Evolutionary conservation across 2,888 invertebrate species (phyloP).

Genomic region (Amphipoea oculea): DNA sequence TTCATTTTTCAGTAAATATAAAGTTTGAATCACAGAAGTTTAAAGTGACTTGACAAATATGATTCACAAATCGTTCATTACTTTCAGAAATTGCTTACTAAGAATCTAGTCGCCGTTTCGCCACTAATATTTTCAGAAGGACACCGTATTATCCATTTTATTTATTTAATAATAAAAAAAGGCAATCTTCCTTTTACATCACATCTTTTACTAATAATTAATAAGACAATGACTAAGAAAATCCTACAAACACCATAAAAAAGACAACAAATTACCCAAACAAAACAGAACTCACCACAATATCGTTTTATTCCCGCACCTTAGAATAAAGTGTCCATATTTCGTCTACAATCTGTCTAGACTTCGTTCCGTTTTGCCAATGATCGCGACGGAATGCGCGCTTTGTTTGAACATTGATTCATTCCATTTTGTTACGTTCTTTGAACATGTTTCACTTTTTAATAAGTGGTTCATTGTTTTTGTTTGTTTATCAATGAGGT

Average conservation of each 20-base stretch:
- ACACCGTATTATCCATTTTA: too few species aligned
- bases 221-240: not conserved
- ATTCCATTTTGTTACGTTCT: slow-evolving; percentile 58
- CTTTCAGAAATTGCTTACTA: not conserved
- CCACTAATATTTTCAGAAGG: too few species aligned
- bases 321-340: slow-evolving; percentile 52
- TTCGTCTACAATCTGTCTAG: slow-evolving; percentile 74
- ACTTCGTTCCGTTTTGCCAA: slow-evolving; percentile 70
- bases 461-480: slow-evolving; percentile 50
- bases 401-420: slow-evolving; percentile 63
- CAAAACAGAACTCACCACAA: not conserved
- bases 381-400: slow-evolving; percentile 66
- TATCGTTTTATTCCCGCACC: slow-evolving; percentile 48
- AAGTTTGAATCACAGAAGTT: too few species aligned
- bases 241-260: not conserved
- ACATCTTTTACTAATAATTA: too few species aligned
- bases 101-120: too few species aligned
- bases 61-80: not conserved
- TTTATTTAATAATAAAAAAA: too few species aligned
- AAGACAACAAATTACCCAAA: not conserved
- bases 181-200: too few species aligned
- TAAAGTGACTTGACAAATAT: not conserved
- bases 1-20: too few species aligned
- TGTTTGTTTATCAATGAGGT: slow-evolving; percentile 32
- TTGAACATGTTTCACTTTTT: slow-evolving; percentile 45